A percentile compares a stretch with the other conserved stretches of the same genome.
These are phyloP conservation scores for Lophura nycthemera DNA, from an alignment of 2,113 vertebrate species.

Conservation along the genomic window DNA sequence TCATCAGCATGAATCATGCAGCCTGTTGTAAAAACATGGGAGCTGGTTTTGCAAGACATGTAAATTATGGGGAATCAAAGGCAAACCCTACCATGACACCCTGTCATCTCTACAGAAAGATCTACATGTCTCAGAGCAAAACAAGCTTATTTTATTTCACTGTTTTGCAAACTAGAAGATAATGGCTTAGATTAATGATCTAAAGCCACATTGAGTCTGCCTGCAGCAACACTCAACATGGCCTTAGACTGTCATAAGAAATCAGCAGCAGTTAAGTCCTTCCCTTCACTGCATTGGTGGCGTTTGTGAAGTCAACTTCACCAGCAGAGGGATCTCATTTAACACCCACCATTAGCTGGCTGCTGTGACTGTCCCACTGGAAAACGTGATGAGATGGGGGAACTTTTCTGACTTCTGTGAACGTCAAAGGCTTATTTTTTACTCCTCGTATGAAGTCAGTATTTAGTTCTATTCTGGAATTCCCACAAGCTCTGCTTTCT, in stretches of 20 bases:
- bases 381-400: neutral
- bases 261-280: neutral
- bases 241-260: conserved; percentile 25
- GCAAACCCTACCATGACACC: neutral
- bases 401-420: conserved; percentile 8
- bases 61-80: neutral
- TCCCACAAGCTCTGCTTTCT: neutral
- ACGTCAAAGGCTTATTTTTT: conserved; percentile 19
- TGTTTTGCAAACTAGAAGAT: conserved; percentile 5
- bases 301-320: conserved; percentile 1
- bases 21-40: conserved; percentile 10
- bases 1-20: conserved; percentile 46
- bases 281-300: neutral
- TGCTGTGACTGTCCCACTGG: conserved; percentile 6
- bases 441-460: neutral
- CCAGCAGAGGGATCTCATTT: neutral
- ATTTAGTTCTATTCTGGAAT: conserved; percentile 38
- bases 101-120: neutral
- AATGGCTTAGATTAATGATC: conserved; percentile 23
- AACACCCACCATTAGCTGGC: neutral
- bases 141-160: conserved; percentile 20
- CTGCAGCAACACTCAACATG: neutral
- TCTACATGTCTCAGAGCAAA: conserved; percentile 10
- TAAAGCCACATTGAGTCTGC: neutral
- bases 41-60: conserved; percentile 10